These are phyloP conservation scores for Cyphomyrus plagiostoma DNA, from an alignment of 2,113 vertebrate species.

Conservation along the genomic window DNA sequence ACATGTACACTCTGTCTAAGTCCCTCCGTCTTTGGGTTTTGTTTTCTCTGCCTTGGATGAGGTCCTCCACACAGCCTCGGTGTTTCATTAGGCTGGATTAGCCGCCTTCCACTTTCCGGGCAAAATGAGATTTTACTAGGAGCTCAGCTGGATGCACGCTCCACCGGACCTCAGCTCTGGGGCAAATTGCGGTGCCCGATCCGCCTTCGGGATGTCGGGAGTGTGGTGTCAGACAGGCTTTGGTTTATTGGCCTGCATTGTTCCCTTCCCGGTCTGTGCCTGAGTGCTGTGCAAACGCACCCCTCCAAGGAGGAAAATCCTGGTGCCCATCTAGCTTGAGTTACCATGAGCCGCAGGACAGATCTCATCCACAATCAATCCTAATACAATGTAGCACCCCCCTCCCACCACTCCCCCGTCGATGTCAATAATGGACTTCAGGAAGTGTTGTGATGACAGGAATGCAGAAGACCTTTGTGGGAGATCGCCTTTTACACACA, in stretches of 20 bases:
- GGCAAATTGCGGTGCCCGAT: slow-evolving; percentile 7
- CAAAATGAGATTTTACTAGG: slow-evolving; percentile 23
- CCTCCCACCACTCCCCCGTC: neutral
- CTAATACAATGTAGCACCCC: neutral
- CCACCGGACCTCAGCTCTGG: neutral
- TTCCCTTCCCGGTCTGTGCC: neutral
- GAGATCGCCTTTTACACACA: neutral
- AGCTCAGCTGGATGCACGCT: slow-evolving; percentile 12
- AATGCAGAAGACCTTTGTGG: neutral
- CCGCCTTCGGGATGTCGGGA: neutral
- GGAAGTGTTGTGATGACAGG: neutral
- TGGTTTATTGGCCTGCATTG: neutral
- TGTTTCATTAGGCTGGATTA: slow-evolving; percentile 23
- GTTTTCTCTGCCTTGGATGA: neutral
- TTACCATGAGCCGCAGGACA: neutral
- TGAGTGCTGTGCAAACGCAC: neutral
- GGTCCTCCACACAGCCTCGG: neutral
- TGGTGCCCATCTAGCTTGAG: neutral
- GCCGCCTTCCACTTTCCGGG: slow-evolving; percentile 5
- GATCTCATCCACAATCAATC: neutral
- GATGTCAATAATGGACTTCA: neutral
- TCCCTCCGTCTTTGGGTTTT: neutral
- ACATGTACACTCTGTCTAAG: neutral
- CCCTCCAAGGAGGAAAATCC: neutral
- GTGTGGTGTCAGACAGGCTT: slow-evolving; percentile 13